Percentiles rank a stretch among this genome's conserved stretches.
Evolutionary conservation across 2,888 invertebrate genomes (phyloP).

Genomic region (Pollenia griseotomentosa): DNA sequence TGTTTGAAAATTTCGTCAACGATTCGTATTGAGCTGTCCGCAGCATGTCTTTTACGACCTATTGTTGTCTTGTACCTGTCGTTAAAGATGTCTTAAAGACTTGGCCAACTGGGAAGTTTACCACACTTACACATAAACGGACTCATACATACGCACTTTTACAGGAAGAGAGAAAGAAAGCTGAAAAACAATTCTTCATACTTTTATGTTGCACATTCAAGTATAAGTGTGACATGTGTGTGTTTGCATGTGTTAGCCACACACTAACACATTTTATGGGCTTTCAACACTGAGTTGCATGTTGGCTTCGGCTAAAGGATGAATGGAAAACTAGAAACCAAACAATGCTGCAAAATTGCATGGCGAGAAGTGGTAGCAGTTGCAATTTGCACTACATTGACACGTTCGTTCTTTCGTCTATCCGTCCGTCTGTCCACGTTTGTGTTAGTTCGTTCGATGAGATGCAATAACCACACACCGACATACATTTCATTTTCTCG

Average conservation of each 20-base stretch:
- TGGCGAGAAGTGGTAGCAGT: constrained; percentile 65
- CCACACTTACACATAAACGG: constrained; percentile 30
- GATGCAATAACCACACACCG: constrained; percentile 50
- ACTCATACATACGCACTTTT: constrained; percentile 48
- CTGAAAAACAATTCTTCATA: constrained; percentile 35
- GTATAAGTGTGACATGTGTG: not conserved
- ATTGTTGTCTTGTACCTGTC: no score
- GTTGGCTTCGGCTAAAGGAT: constrained; percentile 5
- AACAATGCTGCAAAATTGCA: constrained; percentile 65
- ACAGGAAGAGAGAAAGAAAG: constrained; percentile 40
- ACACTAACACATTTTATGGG: constrained; percentile 40
- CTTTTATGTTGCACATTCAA: constrained; percentile 12
- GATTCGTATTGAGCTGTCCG: no score
- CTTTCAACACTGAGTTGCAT: constrained; percentile 46
- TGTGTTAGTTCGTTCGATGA: not conserved
- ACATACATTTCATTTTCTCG: constrained; percentile 61
- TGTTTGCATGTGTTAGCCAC: not conserved
- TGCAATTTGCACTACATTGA: constrained; percentile 68
- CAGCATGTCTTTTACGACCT: no score
- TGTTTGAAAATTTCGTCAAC: no score
- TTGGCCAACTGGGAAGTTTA: not conserved
- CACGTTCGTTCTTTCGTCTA: constrained; percentile 23
- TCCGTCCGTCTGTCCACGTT: no score
- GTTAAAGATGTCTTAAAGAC: no score
- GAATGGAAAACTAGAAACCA: constrained; percentile 56